Evolutionary conservation across 1,140 invertebrate genomes (phyloP), one percentile per base, ranked within the genome.

Genomic region (Heliconius congener): DNA sequence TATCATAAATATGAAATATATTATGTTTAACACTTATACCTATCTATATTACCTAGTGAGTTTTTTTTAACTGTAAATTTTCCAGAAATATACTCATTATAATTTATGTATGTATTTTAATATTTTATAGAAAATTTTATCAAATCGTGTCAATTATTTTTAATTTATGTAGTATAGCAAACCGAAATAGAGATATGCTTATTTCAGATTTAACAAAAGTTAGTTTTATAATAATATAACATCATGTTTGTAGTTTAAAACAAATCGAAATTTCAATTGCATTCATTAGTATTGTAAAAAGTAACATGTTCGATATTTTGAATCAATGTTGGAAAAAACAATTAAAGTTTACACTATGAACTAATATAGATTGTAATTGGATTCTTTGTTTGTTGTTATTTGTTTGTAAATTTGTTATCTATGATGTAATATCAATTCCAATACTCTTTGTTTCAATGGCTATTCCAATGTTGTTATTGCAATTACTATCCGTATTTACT

Each of bases 321-420:
- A 66, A 23, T 66, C 60, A 27, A 27, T 66, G 13, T 30, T 66
- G 11, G 60, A 5, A 30, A 66, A 16, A 66, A 66, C 60, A 66
- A 66, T 66, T 66, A 27, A 30, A 66, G 60, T 66, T 27, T 66
- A 57, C 55, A 11, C 27, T 66, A 27, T 66, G 11, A 66, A 66
- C 60, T n/a, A 66, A 66, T 27, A 66, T 30, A 66, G 60, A 30
- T 30, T 66, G 60, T 66, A 66, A 66, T 66, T 66, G 60, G 60
- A 66, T 66, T 23, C 0, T 66, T 66, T 66, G 60, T 66, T 30
- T 13, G n/a, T 66, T 30, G 23, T 66, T 66, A 66, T 27, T 66
- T 13, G 11, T 66, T 66, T 30, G 23, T 66, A 66, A 66, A 66
- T 66, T 30, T 66, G 27, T 30, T 66, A 66, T 66, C 30, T 76